phyloP scores from a whole-genome alignment of 1,140 invertebrate species.

The Pogonomyrmex barbatus region DNA sequence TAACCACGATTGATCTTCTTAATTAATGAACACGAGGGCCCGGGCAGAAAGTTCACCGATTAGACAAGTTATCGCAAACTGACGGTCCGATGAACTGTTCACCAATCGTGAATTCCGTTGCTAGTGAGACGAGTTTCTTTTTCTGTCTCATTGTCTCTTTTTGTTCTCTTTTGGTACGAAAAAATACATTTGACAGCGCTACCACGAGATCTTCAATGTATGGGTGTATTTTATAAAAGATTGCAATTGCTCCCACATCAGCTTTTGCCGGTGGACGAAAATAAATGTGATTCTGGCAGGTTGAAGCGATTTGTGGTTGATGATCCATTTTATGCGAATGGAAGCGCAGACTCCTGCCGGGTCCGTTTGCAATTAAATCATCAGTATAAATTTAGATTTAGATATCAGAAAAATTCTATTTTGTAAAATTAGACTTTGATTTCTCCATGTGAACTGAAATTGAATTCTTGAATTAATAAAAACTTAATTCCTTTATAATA shows the following conservation, averaged over 20 bases:
- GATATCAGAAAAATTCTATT: not conserved
- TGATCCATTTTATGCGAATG: constrained; percentile 25
- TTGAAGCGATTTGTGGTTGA: constrained; percentile 24
- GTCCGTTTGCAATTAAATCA: not conserved
- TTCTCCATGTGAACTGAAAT: not conserved
- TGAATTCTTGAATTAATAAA: not conserved
- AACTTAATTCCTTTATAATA: not conserved
- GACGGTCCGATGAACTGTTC: not conserved
- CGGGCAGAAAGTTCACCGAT: constrained; percentile 24
- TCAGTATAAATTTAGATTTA: not conserved
- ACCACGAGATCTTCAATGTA: constrained; percentile 12
- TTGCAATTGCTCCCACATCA: constrained; percentile 28
- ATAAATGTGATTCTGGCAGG: constrained; percentile 32
- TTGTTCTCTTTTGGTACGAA: not conserved
- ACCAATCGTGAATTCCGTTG: not conserved
- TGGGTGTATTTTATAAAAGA: constrained; percentile 1
- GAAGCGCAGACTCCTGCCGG: not conserved
- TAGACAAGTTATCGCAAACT: constrained; percentile 50
- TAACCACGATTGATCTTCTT: not conserved
- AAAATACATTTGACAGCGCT: constrained; percentile 42
- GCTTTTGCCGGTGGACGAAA: constrained; percentile 13
- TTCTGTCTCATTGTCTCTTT: not conserved
- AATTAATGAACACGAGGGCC: constrained; percentile 10
- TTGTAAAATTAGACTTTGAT: not conserved
- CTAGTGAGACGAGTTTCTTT: not conserved